phyloP scores from a whole-genome alignment of 1,140 invertebrate genomes.

The Batillaria attramentaria region DNA sequence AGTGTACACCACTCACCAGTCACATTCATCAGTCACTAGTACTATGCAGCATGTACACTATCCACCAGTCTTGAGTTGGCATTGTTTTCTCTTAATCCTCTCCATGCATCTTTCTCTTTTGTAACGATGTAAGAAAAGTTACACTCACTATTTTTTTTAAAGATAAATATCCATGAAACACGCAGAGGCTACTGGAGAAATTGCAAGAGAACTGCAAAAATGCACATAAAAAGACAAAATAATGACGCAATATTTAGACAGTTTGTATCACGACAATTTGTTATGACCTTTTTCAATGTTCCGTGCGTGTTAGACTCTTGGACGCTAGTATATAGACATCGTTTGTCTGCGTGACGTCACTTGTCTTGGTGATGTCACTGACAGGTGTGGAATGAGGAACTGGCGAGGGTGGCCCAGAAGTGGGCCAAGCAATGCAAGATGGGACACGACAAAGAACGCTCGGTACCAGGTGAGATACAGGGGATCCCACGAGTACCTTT shows the following conservation, averaged over 20 bases:
- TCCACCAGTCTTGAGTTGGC: too few species aligned
- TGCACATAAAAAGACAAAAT: not conserved
- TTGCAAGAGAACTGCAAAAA: not conserved
- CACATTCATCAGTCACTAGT: too few species aligned
- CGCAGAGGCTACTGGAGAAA: not conserved
- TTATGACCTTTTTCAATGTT: not conserved
- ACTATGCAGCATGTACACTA: too few species aligned
- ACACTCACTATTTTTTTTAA: too few species aligned
- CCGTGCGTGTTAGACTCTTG: not conserved
- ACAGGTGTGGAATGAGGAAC: conserved; percentile 86
- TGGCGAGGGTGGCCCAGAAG: conserved; percentile 84
- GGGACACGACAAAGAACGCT: conserved; percentile 77
- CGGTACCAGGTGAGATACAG: conserved; percentile 57
- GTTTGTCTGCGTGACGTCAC: not conserved
- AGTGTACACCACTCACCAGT: too few species aligned
- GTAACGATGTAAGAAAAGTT: too few species aligned
- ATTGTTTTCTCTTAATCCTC: too few species aligned
- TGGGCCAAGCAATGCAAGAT: conserved; percentile 87
- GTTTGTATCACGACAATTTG: not conserved
- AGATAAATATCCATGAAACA: not conserved
- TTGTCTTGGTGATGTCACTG: too few species aligned
- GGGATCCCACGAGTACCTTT: too few species aligned
- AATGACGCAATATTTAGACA: not conserved
- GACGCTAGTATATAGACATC: not conserved
- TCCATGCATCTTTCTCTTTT: too few species aligned